Evolutionary conservation across 2,888 invertebrate genomes (phyloP).

Genomic region (Cerastoderma edule): DNA sequence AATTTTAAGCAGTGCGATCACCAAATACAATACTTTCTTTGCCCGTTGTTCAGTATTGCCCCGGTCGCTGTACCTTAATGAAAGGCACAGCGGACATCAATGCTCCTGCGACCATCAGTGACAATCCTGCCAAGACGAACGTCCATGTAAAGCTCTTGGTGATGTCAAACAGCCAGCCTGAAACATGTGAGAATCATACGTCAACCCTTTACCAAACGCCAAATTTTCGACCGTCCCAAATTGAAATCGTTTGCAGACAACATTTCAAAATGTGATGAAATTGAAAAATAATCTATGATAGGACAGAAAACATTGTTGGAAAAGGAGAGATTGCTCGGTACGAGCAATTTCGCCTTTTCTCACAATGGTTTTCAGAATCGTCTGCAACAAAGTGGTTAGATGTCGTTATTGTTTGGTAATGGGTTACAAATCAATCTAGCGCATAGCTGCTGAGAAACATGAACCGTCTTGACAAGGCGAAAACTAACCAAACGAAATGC

Average conservation of each 20-base stretch:
- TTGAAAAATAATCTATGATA: not conserved
- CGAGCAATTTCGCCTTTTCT: not conserved
- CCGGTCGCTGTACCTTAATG: not conserved
- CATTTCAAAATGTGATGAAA: not conserved
- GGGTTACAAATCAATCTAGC: no score
- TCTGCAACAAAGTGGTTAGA: no score
- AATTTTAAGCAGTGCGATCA: no score
- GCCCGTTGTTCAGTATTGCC: no score
- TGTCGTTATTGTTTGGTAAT: no score
- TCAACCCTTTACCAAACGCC: no score
- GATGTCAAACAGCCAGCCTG: slow-evolving; percentile 93
- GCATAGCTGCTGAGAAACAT: no score
- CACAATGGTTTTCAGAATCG: not conserved
- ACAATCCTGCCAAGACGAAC: slow-evolving; percentile 93
- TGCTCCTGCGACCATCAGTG: slow-evolving; percentile 93
- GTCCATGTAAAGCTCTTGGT: slow-evolving; percentile 92
- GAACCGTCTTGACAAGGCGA: no score
- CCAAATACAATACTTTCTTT: no score
- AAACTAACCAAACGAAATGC: no score
- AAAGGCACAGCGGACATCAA: slow-evolving; percentile 90
- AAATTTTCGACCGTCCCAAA: no score
- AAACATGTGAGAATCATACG: slow-evolving; percentile 71
- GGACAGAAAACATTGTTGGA: not conserved
- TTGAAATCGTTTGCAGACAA: no score
- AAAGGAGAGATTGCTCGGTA: not conserved